Evolutionary conservation across 2,113 vertebrate species (phyloP).

Genomic region (Microtus pennsylvanicus): DNA sequence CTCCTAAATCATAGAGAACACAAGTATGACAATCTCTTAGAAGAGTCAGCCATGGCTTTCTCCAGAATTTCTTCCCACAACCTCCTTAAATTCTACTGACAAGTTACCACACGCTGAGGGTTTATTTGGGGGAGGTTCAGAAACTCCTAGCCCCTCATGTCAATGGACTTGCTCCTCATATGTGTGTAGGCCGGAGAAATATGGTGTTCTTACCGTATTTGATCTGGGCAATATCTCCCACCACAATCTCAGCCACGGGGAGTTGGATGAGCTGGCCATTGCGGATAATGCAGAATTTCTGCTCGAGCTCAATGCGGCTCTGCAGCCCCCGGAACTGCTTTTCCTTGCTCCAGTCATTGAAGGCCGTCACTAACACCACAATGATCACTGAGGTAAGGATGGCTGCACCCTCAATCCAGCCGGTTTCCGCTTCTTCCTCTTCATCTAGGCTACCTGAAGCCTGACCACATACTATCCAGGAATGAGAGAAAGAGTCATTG

Average conservation of each 20-base stretch:
- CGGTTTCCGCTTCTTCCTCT: conserved; percentile 94
- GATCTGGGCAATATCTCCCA: conserved; percentile 97
- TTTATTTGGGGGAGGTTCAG: neutral
- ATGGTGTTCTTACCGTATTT: conserved; percentile 92
- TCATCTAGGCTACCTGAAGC: conserved; percentile 86
- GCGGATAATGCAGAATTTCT: conserved; percentile 97
- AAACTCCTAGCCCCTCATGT: neutral
- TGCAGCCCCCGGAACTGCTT: conserved; percentile 98
- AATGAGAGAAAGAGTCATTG: neutral
- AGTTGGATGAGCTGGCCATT: conserved; percentile 99
- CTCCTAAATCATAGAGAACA: neutral
- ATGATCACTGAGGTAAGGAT: conserved; percentile 97
- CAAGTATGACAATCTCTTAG: neutral
- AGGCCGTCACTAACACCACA: conserved; percentile 97
- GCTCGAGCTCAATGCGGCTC: conserved; percentile 97
- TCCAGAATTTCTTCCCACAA: conserved; percentile 15
- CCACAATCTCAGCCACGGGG: conserved; percentile 95
- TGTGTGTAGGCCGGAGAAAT: neutral
- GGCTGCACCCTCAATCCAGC: conserved; percentile 98
- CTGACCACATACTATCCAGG: conserved; percentile 89
- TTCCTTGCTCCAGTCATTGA: conserved; percentile 99
- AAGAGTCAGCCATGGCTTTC: neutral
- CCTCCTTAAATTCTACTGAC: neutral
- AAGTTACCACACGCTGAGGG: neutral
- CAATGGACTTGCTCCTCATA: neutral